Evolutionary conservation across 2,797 vertebrate genomes (phyloP).

Genomic region (Mastacembelus armatus): DNA sequence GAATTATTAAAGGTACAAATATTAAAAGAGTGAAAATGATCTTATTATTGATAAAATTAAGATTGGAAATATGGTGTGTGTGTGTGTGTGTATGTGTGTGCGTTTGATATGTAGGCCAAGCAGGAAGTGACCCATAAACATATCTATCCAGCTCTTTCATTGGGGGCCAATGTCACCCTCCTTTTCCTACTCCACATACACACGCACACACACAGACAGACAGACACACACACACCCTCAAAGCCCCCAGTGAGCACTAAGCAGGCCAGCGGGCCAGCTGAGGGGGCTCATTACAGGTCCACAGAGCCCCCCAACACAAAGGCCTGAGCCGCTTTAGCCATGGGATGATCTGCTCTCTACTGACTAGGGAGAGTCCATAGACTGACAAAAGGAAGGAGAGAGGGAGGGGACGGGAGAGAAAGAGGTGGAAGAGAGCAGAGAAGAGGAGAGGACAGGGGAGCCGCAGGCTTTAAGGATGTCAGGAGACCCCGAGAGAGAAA

Average conservation of each 20-base stretch:
- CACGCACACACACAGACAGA: constrained; percentile 41
- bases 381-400: constrained; percentile 84
- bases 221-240: constrained; percentile 78
- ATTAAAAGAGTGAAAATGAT: constrained; percentile 13
- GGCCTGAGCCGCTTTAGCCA: constrained; percentile 96
- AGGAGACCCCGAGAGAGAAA: constrained; percentile 87
- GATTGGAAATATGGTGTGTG: constrained; percentile 39
- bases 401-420: constrained; percentile 69
- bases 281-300: constrained; percentile 97
- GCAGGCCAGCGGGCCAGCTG: constrained; percentile 80
- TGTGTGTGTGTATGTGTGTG: constrained; percentile 52
- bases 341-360: constrained; percentile 99
- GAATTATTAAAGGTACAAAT: neutral
- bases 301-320: constrained; percentile 97
- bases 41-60: constrained; percentile 53
- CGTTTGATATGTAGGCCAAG: constrained; percentile 88
- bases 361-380: constrained; percentile 99
- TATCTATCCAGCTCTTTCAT: constrained; percentile 90
- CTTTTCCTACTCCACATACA: constrained; percentile 53
- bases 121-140: constrained; percentile 99
- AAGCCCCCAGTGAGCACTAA: constrained; percentile 91
- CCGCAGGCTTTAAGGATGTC: constrained; percentile 92
- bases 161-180: constrained; percentile 89
- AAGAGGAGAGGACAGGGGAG: constrained; percentile 74
- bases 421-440: constrained; percentile 73